Percentiles rank a stretch among this genome's conserved stretches.
Conservation (phyloP, 37 sponge, comb jelly and placozoan species). For the Diacarnus erythraeanus region DNA sequence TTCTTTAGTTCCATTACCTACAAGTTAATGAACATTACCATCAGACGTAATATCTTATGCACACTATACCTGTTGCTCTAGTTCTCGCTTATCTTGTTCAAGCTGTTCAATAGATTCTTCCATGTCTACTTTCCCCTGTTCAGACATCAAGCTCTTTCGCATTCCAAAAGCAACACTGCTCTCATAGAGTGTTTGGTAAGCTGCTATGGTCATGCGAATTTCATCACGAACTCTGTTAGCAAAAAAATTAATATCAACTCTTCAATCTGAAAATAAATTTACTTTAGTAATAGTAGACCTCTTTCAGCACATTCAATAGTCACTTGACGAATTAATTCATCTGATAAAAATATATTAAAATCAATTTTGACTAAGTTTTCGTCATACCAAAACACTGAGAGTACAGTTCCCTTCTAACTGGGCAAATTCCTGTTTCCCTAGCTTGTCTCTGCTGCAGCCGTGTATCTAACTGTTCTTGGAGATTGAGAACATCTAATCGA, state of each 20-base stretch:
- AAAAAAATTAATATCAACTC: neutral
- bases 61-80: slow-evolving; percentile 70
- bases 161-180: slow-evolving; percentile 99
- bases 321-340: slow-evolving; percentile 97
- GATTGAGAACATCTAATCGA: slow-evolving; percentile 88
- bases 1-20: slow-evolving; percentile 84
- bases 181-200: slow-evolving; percentile 98
- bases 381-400: slow-evolving; percentile 91
- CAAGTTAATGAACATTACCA: neutral
- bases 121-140: slow-evolving; percentile 96
- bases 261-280: neutral
- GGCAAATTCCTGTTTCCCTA: slow-evolving; percentile 98
- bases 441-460: slow-evolving; percentile 97
- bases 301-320: slow-evolving; percentile 97
- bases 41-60: neutral
- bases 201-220: slow-evolving; percentile 98
- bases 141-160: slow-evolving; percentile 96
- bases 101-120: slow-evolving; percentile 76
- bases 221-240: slow-evolving; percentile 92
- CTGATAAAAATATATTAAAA: slow-evolving; percentile 20
- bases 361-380: neutral
- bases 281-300: slow-evolving; percentile 91
- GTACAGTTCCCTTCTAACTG: slow-evolving; percentile 97
- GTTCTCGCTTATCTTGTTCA: slow-evolving; percentile 74
- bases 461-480: slow-evolving; percentile 91